Evolutionary conservation across 1,140 invertebrate species (phyloP), one percentile per base, ranked within the genome.

Genomic region (Pteromalus puparum): DNA sequence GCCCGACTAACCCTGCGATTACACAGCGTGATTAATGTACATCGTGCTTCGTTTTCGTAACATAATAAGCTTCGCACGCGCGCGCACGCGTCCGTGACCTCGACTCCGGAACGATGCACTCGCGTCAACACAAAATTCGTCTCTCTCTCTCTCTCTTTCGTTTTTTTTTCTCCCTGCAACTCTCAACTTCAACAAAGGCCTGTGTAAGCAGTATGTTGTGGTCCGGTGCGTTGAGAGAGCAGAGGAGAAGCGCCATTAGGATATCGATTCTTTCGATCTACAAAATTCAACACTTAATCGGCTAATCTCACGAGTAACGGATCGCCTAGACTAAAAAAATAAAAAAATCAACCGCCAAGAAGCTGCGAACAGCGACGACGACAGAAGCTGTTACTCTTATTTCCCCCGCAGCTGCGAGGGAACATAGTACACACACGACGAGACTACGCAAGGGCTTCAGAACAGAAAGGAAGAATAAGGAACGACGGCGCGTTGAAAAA

Each of bases 131-230:
- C 53, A 1, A 21, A 61, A n/a, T 48, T 30, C 61, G n/a, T 26
- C 38, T 77, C 53, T 21, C 61, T 26, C 42, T 21, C 5, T 34
- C 26, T 48, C 15, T 34, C 61, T 13, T 48, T 48, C 12, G 15
- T 4, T 18, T 48, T 48, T 48, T 48, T 15, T 13, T 18, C 67
- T 80, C 42, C 86, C n/a, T n/a, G n/a, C n/a, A n/a, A n/a, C n/a
- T n/a, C n/a, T n/a, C 84, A 89, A 88, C 87, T 89, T 89, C 86
- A 89, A 89, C 87, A 89, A 87, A 90, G 86, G 85, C 84, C 84
- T 90, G 88, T 73, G 72, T 84, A 88, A n/a, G n/a, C n/a, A n/a
- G n/a, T n/a, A n/a, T n/a, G n/a, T n/a, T n/a, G n/a, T 90, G 89
- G 87, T 89, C 87, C 88, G 87, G 81, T 53, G 48, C 77, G 70